These are phyloP conservation scores for Brachyptera putata DNA, from an alignment of 2,888 invertebrate genomes.

Conservation along the genomic window DNA sequence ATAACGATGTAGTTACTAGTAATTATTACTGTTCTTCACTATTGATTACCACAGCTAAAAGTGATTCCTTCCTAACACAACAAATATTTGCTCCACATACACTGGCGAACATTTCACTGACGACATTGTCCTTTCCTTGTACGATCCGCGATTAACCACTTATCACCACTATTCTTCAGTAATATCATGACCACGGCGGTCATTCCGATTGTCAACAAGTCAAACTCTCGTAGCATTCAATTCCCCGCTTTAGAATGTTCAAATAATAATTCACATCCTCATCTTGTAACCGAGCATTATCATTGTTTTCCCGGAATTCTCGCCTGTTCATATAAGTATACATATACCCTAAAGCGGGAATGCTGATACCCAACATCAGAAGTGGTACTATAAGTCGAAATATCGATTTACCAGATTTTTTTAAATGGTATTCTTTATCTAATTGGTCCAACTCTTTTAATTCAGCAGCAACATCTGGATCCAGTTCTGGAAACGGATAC, in stretches of 20 bases:
- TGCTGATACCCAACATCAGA: constrained; percentile 27
- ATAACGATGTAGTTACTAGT: too few relatives aligned
- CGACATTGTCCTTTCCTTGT: too few relatives aligned
- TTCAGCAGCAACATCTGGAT: constrained; percentile 1
- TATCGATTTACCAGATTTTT: constrained; percentile 2
- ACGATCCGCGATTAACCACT: too few relatives aligned
- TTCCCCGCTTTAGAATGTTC: not conserved
- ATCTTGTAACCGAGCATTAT: not conserved
- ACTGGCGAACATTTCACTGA: too few relatives aligned
- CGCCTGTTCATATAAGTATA: constrained; percentile 24
- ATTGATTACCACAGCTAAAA: too few relatives aligned
- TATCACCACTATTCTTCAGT: too few relatives aligned
- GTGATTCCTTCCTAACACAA: too few relatives aligned
- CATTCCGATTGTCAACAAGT: too few relatives aligned
- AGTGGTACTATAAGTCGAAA: constrained; percentile 20
- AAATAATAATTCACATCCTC: not conserved
- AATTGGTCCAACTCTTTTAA: constrained; percentile 1
- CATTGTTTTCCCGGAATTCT: not conserved
- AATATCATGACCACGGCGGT: too few relatives aligned
- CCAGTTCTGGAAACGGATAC: not conserved
- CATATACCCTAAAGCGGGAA: constrained; percentile 28
- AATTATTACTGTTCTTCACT: too few relatives aligned
- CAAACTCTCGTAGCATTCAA: not conserved
- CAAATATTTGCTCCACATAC: too few relatives aligned
- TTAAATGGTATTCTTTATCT: not conserved